A percentile compares a stretch with the other conserved stretches of the same genome.
These are phyloP conservation scores for Ptiloglossa arizonensis DNA, from an alignment of 1,140 invertebrate genomes.

Conservation along the genomic window DNA sequence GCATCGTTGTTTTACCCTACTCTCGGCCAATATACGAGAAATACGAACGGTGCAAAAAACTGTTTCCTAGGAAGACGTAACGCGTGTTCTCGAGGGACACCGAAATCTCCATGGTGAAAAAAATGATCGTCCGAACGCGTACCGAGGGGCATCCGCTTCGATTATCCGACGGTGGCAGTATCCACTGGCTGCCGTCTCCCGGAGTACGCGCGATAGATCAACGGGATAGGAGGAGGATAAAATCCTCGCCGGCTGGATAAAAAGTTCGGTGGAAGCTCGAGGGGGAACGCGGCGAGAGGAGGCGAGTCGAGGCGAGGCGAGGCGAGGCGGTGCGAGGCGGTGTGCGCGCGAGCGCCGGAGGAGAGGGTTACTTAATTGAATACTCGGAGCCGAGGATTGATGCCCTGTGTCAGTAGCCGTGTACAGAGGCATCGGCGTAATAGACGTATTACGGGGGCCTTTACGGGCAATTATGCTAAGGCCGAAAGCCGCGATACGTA, in stretches of 20 bases:
- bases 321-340: constrained; percentile 1
- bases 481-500: constrained; percentile 23
- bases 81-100: no score
- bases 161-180: constrained; percentile 8
- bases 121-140: not conserved
- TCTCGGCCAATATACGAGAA: no score
- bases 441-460: constrained; percentile 42
- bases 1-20: no score
- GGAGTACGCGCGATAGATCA: constrained; percentile 19
- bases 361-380: constrained; percentile 47
- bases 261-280: constrained; percentile 28
- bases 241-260: constrained; percentile 42
- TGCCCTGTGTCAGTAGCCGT: constrained; percentile 47
- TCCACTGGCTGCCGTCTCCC: constrained; percentile 10
- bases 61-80: no score
- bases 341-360: not conserved
- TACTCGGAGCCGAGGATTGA: constrained; percentile 43
- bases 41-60: no score
- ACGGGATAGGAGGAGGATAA: constrained; percentile 32
- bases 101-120: not conserved
- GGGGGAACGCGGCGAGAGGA: no score
- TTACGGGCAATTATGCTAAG: constrained; percentile 51
- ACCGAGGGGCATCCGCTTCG: not conserved
- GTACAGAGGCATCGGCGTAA: constrained; percentile 47
- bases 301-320: constrained; percentile 7